These are phyloP conservation scores for Oscheius sp. DNA, from an alignment of 1,140 invertebrate species.

Conservation along the genomic window DNA sequence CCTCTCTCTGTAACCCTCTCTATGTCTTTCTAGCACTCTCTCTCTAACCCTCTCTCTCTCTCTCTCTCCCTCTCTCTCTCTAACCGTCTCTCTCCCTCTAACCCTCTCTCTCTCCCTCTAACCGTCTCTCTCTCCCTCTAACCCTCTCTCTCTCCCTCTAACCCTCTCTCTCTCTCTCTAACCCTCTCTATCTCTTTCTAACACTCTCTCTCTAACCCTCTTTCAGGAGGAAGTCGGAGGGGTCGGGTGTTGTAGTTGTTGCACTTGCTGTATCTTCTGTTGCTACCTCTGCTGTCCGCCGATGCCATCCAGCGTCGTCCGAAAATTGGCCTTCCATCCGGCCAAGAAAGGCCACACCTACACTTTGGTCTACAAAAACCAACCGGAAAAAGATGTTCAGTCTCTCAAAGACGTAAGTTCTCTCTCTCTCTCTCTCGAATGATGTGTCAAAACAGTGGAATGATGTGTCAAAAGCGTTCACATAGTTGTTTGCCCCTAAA, in stretches of 20 bases:
- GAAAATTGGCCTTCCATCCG: slow-evolving; percentile 9
- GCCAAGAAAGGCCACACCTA: neutral
- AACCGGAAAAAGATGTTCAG: neutral
- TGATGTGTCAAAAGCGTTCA: too few relatives aligned
- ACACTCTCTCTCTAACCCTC: neutral
- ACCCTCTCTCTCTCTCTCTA: neutral
- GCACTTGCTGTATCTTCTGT: neutral
- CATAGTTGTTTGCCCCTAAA: too few relatives aligned
- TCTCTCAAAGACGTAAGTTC: neutral
- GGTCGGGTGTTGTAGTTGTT: neutral
- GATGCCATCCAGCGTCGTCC: neutral
- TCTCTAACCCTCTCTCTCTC: too few relatives aligned
- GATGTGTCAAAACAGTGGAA: too few relatives aligned
- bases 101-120: too few relatives aligned
- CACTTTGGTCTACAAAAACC: neutral
- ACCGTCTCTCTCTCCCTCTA: too few relatives aligned
- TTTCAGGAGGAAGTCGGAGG: neutral
- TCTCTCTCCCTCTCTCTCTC: neutral
- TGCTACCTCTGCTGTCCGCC: neutral
- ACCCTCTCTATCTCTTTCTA: neutral
- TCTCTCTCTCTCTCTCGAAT: too few relatives aligned
- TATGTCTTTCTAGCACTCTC: too few relatives aligned
- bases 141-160: too few relatives aligned
- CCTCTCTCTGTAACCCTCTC: too few relatives aligned
- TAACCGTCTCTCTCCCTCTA: neutral